phyloP scores from a whole-genome alignment of 2,888 invertebrate species.

The Sinodicranocentrus sp. region DNA sequence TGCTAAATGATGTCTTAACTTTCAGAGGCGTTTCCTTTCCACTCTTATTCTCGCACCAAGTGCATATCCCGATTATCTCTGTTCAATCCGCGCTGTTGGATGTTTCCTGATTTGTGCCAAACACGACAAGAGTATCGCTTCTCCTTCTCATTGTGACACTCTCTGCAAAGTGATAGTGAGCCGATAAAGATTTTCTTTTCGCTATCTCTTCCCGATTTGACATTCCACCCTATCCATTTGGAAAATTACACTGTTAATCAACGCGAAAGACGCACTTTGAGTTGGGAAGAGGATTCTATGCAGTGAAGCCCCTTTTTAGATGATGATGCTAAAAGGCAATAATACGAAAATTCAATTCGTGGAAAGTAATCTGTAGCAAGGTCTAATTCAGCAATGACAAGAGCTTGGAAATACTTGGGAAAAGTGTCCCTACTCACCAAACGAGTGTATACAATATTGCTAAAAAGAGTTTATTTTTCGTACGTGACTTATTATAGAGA shows the following conservation, averaged over 20 bases:
- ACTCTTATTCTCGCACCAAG: no score
- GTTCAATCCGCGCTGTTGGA: no score
- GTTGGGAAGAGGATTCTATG: neutral
- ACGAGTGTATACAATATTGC: neutral
- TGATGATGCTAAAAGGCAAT: neutral
- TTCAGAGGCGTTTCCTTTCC: no score
- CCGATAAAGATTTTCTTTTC: no score
- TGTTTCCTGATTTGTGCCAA: no score
- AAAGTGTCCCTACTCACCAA: no score
- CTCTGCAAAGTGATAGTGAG: no score
- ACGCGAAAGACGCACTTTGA: neutral
- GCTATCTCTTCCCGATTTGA: neutral
- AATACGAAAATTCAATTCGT: constrained; percentile 4
- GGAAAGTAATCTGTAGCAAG: neutral
- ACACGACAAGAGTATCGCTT: no score
- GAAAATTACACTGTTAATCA: constrained; percentile 47
- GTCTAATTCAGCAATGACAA: neutral
- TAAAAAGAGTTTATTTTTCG: neutral
- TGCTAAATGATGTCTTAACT: neutral
- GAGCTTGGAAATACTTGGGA: neutral
- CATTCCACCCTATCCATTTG: constrained; percentile 40
- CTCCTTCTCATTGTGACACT: no score
- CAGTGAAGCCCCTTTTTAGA: neutral
- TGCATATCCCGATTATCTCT: no score
- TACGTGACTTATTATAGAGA: constrained; percentile 6